These are phyloP conservation scores for Sialia sialis DNA, from an alignment of 2,113 vertebrate genomes.

Conservation along the genomic window DNA sequence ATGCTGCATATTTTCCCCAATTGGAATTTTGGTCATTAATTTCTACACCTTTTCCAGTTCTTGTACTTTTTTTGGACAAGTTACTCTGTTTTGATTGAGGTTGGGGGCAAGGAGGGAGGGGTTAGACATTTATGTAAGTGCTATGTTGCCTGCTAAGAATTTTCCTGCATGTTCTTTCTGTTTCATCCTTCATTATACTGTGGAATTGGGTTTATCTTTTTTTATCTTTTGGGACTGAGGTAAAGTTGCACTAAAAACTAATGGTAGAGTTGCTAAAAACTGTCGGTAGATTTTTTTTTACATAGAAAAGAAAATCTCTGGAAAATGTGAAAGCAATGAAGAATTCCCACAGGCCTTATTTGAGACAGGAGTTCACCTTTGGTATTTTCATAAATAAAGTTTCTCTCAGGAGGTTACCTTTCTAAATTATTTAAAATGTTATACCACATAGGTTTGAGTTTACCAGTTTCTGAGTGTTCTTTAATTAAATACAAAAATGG, in stretches of 20 bases:
- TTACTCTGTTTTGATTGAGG: background rate
- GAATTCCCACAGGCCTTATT: background rate
- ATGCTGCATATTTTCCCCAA: background rate
- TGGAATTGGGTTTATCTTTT: background rate
- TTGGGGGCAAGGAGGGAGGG: fast-evolving
- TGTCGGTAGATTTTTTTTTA: background rate
- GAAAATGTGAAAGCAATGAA: background rate
- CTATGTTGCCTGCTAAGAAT: background rate
- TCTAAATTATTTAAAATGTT: background rate
- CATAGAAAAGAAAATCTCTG: background rate
- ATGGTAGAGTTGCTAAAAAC: background rate
- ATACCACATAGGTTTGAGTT: background rate
- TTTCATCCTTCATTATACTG: background rate
- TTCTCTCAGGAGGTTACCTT: background rate
- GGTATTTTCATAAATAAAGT: background rate
- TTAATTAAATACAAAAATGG: background rate
- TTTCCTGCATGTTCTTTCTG: background rate
- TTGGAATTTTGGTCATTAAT: background rate
- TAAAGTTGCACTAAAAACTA: background rate
- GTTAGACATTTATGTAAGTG: background rate
- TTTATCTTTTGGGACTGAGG: background rate
- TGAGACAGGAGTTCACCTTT: background rate
- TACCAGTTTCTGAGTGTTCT: background rate
- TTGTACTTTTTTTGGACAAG: background rate
- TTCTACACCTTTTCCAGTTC: fast-evolving